Percentiles rank a stretch among this genome's conserved stretches.
Conservation (phyloP, 2,888 invertebrate genomes). For the Zhuqinia jingwanae region DNA sequence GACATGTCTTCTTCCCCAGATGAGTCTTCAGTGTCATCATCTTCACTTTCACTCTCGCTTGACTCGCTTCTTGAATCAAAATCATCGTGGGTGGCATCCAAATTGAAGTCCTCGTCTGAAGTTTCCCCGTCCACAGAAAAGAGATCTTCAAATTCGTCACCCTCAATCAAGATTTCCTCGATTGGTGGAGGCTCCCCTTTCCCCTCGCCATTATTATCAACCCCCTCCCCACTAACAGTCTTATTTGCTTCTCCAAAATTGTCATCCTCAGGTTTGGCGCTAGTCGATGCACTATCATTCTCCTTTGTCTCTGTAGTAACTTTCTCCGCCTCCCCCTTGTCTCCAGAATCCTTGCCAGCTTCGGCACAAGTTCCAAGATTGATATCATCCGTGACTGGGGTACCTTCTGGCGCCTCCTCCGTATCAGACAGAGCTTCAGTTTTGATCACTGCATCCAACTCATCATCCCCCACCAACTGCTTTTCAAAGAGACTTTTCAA, state of each 20-base stretch:
- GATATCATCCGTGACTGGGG: no score
- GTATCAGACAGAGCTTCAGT: background rate
- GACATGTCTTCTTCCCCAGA: background rate
- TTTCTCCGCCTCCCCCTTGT: no score
- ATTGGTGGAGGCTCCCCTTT: background rate
- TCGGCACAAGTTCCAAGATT: no score
- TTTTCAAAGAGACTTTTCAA: slow-evolving; percentile 19
- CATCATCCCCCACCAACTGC: background rate
- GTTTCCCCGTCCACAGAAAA: slow-evolving; percentile 10
- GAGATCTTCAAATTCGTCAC: background rate
- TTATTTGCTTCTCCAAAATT: no score
- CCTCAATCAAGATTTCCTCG: slow-evolving; percentile 26
- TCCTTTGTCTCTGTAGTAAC: no score
- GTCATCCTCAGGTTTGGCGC: no score
- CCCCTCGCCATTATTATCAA: background rate
- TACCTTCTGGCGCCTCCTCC: background rate
- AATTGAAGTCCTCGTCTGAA: slow-evolving; percentile 6
- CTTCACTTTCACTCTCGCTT: slow-evolving; percentile 12
- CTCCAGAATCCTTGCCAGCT: no score
- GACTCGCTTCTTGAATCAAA: background rate
- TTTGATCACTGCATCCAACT: background rate
- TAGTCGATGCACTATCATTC: no score
- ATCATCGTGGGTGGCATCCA: background rate
- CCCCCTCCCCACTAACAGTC: no score
- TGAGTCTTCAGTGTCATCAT: background rate